Evolutionary conservation across 2,113 vertebrate genomes (phyloP), one percentile per base, ranked within the genome.

Genomic region (Lichenostomus cassidix): DNA sequence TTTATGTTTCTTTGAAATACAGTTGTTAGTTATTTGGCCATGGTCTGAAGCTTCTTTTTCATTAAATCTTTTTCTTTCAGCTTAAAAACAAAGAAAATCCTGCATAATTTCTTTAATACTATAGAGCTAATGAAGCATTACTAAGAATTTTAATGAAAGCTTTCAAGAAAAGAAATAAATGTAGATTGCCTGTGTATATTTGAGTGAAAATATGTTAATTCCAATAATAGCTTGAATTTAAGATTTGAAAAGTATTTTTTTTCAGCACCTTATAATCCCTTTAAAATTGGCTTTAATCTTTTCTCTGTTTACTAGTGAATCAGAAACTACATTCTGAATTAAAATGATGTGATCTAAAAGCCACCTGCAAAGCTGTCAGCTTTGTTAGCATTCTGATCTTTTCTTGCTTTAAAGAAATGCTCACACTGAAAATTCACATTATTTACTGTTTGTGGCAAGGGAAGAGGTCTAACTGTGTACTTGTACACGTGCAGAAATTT

Each of bases 261-360:
- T 92, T 90, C 65, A 83, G 29, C 41, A 11, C 14, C 76, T 93
- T 83, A 70, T 82, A 56, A 93, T 93, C 39, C 39, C 10, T 95
- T 93, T 85, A 77, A 94, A 93, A 93, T 87, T 74, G 12, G 37
- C 84, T 96, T 90, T 90, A 85, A 89, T 87, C 49, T 93, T 93
- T 93, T 76, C 13, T 69, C 20, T 93, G 31, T 89, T 82, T 96
- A 89, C n/a, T 80, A 74, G 58, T 91, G 77, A 96, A 68, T 67
- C 46, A 83, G 65, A 95, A 82, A 74, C 7, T 52, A 58, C 29
- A 73, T 77, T 53, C 59, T 80, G 90, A 90, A 94, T 92, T 77
- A 68, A 94, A 92, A 91, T 81, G 3, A 63, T 79, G 73, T 73
- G 58, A 93, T 85, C 33, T 87, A 59, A 75, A 83, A 89, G 10